Conservation (phyloP, 35 echinoderm and acorn worm genomes). For the Heliocidaris erythrogramma region DNA sequence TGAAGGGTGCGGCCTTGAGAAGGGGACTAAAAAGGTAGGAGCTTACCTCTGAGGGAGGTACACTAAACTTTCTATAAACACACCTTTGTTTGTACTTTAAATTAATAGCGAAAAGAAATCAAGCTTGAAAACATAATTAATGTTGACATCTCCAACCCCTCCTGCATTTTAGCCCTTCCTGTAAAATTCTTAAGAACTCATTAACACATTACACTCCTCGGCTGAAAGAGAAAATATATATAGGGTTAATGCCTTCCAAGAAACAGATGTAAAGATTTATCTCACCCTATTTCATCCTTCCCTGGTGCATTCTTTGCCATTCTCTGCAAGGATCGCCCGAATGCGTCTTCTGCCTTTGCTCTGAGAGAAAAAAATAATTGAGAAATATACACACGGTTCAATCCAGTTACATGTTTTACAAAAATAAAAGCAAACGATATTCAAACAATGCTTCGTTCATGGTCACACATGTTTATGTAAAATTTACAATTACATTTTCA, state of each 20-base stretch:
- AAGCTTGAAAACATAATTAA: background rate
- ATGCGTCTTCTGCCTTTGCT: constrained; percentile 50
- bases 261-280: background rate
- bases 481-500: too few relatives aligned
- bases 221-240: too few relatives aligned
- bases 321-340: background rate
- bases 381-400: background rate
- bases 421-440: too few relatives aligned
- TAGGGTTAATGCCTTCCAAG: too few relatives aligned
- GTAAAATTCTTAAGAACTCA: background rate
- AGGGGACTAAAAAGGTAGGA: background rate
- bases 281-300: constrained; percentile 50
- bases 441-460: too few relatives aligned
- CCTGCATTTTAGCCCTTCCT: background rate
- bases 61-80: too few relatives aligned
- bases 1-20: background rate
- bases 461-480: too few relatives aligned
- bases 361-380: background rate
- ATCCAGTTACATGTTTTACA: too few relatives aligned
- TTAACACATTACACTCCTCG: background rate
- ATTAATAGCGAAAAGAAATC: background rate
- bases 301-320: constrained; percentile 41
- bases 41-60: background rate
- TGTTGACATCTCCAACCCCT: background rate
- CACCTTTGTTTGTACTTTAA: too few relatives aligned